phyloP scores from a whole-genome alignment of 2,113 vertebrate genomes.

The Hiodon tergisus region DNA sequence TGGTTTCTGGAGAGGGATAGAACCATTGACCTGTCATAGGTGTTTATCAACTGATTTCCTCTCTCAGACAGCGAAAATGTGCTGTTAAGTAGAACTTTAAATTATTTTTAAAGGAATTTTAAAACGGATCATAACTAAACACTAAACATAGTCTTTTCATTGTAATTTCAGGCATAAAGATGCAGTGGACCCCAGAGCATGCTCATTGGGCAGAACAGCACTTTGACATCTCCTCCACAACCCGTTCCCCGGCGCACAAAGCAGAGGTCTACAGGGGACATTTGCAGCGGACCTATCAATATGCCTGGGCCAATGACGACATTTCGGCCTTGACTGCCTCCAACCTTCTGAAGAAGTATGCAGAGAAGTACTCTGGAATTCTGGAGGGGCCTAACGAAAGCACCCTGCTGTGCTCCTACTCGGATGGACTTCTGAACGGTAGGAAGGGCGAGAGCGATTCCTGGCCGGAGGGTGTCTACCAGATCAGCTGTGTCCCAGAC shows the following conservation, averaged over 20 bases:
- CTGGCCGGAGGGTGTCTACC: slow-evolving; percentile 95
- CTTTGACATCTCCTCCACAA: slow-evolving; percentile 98
- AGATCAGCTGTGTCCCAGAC: slow-evolving; percentile 94
- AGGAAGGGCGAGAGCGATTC: slow-evolving; percentile 91
- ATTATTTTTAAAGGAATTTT: no score
- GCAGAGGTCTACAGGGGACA: slow-evolving; percentile 95
- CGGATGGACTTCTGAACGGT: slow-evolving; percentile 88
- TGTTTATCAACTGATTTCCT: no score
- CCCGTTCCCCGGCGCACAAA: slow-evolving; percentile 95
- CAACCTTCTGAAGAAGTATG: slow-evolving; percentile 97
- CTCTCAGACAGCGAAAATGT: not conserved
- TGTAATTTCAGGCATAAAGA: slow-evolving; percentile 87
- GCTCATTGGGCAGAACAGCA: slow-evolving; percentile 99
- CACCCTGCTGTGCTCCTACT: slow-evolving; percentile 85
- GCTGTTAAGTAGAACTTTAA: slow-evolving; percentile 13
- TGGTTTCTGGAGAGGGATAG: no score
- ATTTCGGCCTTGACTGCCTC: slow-evolving; percentile 97
- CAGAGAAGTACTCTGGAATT: slow-evolving; percentile 97
- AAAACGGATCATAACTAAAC: no score
- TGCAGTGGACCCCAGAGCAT: slow-evolving; percentile 99
- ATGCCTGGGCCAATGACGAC: slow-evolving; percentile 98
- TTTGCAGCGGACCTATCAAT: slow-evolving; percentile 95
- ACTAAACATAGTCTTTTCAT: slow-evolving; percentile 29
- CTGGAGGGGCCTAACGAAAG: slow-evolving; percentile 87
- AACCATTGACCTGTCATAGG: no score